Percentiles rank a stretch among this genome's conserved stretches.
These are phyloP conservation scores for Bettongia penicillata DNA, from an alignment of 2,113 vertebrate species.

Conservation along the genomic window DNA sequence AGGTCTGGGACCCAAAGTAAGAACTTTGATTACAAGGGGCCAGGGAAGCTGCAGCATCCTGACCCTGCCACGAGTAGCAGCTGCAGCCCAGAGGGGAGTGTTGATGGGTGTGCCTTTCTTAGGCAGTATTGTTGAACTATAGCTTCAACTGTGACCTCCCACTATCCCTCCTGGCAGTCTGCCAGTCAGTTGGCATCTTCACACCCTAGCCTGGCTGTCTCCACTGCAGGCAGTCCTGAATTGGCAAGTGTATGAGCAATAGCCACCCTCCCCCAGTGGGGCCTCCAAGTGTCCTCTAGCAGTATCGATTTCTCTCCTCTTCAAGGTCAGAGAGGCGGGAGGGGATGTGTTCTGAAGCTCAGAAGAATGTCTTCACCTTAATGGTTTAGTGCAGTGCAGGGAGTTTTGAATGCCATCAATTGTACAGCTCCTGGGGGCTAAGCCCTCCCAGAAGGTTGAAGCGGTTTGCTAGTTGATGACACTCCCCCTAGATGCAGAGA, in stretches of 20 bases:
- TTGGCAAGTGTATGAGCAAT: background rate
- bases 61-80: background rate
- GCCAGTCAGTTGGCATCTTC: conserved; percentile 22
- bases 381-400: background rate
- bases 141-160: background rate
- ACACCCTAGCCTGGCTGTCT: background rate
- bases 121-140: background rate
- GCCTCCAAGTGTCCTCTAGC: too few relatives aligned
- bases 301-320: background rate
- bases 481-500: rapidly evolving
- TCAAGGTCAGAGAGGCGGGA: background rate
- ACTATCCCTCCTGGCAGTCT: background rate
- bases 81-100: background rate
- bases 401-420: rapidly evolving
- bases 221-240: background rate
- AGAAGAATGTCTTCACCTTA: background rate
- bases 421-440: background rate
- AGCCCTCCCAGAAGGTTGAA: background rate
- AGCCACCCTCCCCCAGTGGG: rapidly evolving
- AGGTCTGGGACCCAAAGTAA: background rate
- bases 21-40: background rate
- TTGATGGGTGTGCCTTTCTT: background rate
- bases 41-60: background rate
- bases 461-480: background rate
- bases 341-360: background rate